These are phyloP conservation scores for Myotis myotis DNA, from an alignment of 2,797 vertebrate genomes.

Conservation along the genomic window DNA sequence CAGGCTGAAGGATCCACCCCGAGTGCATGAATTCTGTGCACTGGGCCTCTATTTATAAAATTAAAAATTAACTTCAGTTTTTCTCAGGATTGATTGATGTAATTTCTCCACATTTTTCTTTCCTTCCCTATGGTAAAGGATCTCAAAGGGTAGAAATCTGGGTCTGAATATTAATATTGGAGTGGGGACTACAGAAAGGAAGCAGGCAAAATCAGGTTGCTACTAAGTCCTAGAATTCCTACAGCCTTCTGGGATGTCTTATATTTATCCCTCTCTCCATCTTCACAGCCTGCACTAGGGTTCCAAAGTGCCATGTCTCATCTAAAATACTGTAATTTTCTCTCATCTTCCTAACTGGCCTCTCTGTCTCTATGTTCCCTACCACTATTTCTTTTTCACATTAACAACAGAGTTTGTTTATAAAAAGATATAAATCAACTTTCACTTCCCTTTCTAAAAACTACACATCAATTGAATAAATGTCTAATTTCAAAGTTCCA, in stretches of 20 bases:
- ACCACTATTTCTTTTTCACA: not conserved
- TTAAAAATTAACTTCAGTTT: not conserved
- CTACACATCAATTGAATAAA: not conserved
- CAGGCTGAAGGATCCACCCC: too few relatives aligned
- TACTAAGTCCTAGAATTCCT: not conserved
- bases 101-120: not conserved
- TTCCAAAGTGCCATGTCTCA: not conserved
- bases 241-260: not conserved
- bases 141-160: not conserved
- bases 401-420: not conserved
- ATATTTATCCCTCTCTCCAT: not conserved
- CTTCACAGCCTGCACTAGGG: not conserved
- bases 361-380: not conserved
- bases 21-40: too few relatives aligned
- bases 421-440: not conserved
- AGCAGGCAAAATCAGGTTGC: too few relatives aligned
- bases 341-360: not conserved
- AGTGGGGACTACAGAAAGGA: not conserved
- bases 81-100: not conserved
- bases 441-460: not conserved
- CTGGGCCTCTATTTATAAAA: not conserved
- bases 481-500: not conserved
- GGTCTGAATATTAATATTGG: not conserved
- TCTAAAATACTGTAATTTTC: not conserved
- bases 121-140: not conserved